phyloP scores from a whole-genome alignment of 2,888 invertebrate genomes.

The Uropetala carovei region DNA sequence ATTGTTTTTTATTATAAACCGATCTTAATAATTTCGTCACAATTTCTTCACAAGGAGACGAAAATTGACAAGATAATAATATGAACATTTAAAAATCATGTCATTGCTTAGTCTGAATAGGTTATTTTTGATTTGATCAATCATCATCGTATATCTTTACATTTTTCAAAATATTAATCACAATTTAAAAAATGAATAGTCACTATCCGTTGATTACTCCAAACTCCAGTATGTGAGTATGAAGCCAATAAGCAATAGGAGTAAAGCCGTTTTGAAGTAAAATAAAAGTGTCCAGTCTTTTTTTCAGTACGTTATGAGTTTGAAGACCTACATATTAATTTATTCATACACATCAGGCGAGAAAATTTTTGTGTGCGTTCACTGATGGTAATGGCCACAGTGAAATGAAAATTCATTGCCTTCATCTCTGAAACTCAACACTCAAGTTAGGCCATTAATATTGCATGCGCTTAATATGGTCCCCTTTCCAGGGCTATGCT shows the following conservation, averaged over 20 bases:
- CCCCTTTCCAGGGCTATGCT: slow-evolving; percentile 15
- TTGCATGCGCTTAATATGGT: slow-evolving; percentile 20
- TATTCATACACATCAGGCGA: neutral
- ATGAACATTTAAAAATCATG: too few species aligned
- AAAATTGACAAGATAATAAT: too few species aligned
- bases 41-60: too few species aligned
- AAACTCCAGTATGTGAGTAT: too few species aligned
- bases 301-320: neutral
- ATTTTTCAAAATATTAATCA: too few species aligned
- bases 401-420: slow-evolving; percentile 20
- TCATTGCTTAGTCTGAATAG: too few species aligned
- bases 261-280: neutral
- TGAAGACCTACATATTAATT: neutral
- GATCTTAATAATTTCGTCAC: too few species aligned
- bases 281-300: neutral
- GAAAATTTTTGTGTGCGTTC: neutral
- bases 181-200: too few species aligned
- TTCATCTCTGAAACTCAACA: slow-evolving; percentile 32
- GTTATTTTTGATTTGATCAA: too few species aligned
- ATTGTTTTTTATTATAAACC: too few species aligned
- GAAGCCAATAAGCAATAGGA: neutral
- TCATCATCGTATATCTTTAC: too few species aligned
- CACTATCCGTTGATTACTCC: too few species aligned
- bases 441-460: slow-evolving; percentile 32
- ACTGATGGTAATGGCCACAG: slow-evolving; percentile 13